phyloP scores from a whole-genome alignment of 2,797 vertebrate genomes.

The Zalophus californianus region DNA sequence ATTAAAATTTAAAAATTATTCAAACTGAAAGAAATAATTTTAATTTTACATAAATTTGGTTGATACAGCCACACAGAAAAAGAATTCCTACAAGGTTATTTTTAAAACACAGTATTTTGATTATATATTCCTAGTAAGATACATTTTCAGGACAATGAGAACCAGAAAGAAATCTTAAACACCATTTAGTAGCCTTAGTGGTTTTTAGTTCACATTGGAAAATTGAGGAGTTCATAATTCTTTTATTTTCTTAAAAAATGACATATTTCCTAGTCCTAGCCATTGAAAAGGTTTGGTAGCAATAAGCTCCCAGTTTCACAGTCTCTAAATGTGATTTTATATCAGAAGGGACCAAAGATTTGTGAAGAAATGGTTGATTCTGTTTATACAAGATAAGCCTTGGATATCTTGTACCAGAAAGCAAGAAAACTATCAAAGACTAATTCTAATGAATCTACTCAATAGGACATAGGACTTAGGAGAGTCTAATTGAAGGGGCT shows the following conservation, averaged over 20 bases:
- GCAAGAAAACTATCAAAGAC: neutral
- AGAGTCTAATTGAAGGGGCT: neutral
- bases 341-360: neutral
- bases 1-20: neutral
- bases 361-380: neutral
- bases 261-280: neutral
- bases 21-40: neutral
- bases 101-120: neutral
- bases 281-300: neutral
- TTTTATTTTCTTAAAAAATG: neutral
- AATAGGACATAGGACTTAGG: neutral
- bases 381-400: neutral
- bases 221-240: conserved; percentile 4
- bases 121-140: neutral
- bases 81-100: neutral
- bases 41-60: neutral
- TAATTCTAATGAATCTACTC: neutral
- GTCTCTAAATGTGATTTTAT: neutral
- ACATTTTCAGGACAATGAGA: neutral
- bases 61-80: neutral
- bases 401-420: neutral
- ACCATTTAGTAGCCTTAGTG: neutral
- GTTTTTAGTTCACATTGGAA: neutral
- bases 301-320: neutral
- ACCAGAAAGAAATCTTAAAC: neutral